Evolutionary conservation across 2,113 vertebrate genomes (phyloP).

Genomic region (Galemys pyrenaicus): DNA sequence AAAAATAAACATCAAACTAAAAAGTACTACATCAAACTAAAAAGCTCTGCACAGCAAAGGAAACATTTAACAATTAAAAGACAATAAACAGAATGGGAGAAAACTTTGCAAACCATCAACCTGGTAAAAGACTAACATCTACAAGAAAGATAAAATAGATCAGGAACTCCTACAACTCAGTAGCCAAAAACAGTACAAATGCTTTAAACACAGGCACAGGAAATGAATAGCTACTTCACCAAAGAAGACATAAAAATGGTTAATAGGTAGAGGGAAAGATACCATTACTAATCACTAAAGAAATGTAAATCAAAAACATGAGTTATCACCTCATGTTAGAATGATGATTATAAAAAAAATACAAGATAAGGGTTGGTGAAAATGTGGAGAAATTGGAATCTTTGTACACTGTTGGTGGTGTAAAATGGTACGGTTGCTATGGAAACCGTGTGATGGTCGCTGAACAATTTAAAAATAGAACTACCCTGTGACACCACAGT

Average conservation of each 20-base stretch:
- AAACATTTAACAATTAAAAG: not conserved
- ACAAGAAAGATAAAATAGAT: too few relatives aligned
- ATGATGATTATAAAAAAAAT: not conserved
- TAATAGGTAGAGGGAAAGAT: not conserved
- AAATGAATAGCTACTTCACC: not conserved
- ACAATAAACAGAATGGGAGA: not conserved
- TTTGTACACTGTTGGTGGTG: too few relatives aligned
- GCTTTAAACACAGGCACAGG: too few relatives aligned
- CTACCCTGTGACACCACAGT: not conserved
- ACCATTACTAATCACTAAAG: not conserved
- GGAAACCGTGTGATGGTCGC: too few relatives aligned
- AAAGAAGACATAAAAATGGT: not conserved
- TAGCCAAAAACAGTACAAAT: not conserved
- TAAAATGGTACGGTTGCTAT: too few relatives aligned
- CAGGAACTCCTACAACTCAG: not conserved
- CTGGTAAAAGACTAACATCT: too few relatives aligned
- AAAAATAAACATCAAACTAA: not conserved
- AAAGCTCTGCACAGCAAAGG: not conserved
- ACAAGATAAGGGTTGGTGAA: not conserved
- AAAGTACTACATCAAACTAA: not conserved
- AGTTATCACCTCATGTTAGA: not conserved
- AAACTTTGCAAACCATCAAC: not conserved
- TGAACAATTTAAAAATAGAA: not conserved
- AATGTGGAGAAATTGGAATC: not conserved
- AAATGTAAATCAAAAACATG: not conserved